Base-by-base conservation (phyloP, 2,113 vertebrate genomes). In the Glaucomys volans region DNA sequence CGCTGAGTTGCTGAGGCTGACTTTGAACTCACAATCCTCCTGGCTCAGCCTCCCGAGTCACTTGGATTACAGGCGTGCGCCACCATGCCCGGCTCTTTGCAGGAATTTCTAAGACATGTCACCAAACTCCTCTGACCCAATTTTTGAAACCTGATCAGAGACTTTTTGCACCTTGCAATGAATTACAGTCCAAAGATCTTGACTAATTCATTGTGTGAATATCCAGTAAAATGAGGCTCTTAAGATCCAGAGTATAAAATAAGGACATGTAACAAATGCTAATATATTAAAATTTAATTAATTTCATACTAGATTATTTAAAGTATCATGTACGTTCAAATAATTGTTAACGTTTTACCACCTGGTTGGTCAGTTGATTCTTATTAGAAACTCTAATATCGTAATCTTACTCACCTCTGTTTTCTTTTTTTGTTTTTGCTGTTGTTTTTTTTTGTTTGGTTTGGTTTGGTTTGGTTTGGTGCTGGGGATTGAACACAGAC, bases 271-370 rank as follows among this genome's bases (percentile, higher is more conserved):
- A 83, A 54, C 18, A 47, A 84, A 52, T 47, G 30, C n/a, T 91
- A 54, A 84, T 32, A 40, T 91, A 57, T 81, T 88, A 81, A 87
- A 77, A 79, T 83, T 42, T 77, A 87, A 84, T 88, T 84, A 77
- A 57, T 57, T 18, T 95, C 17, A 2, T 95, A 69, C 88, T 81
- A 80, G 12, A 52, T 71, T 87, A 32, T 72, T 87, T 74, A 72
- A 91, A 82, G n/a, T 54, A 6, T 32, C 72, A 86, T 66, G 35
- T 57, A 75, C 76, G 80, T 85, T 24, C 44, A 87, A 87, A 44
- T 26, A 52, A 42, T 40, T 80, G 1, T 83, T 95, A 10, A 16
- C 50, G 5, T 42, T 77, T 94, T 22, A 69, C 20, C 22, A n/a
- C 28, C 54, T 3, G 28, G 22, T 82, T 66, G 17, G 50, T 42